These are phyloP conservation scores for Lasiurus borealis DNA, from an alignment of 2,113 vertebrate species.

Conservation along the genomic window DNA sequence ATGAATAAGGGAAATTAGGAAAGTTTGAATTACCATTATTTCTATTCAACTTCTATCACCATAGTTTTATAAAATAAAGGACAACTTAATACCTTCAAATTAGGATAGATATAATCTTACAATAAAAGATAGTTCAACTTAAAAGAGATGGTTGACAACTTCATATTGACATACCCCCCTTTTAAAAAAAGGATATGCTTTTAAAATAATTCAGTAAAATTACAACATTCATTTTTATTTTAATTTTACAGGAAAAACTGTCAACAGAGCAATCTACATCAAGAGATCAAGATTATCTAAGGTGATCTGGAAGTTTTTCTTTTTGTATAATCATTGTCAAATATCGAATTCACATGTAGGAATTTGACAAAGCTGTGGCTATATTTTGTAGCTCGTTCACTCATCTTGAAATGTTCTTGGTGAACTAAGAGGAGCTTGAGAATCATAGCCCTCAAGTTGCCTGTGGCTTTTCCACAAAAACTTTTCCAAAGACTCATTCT, in stretches of 20 bases:
- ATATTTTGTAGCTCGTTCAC: neutral
- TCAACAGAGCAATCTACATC: neutral
- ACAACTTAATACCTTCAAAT: neutral
- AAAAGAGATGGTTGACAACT: constrained; percentile 31
- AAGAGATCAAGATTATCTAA: constrained; percentile 10
- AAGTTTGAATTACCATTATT: constrained; percentile 4
- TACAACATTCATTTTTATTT: constrained; percentile 35
- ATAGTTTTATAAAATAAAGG: constrained; percentile 47
- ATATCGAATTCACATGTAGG: neutral
- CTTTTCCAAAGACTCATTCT: neutral
- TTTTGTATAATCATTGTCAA: neutral
- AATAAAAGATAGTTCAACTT: constrained; percentile 20
- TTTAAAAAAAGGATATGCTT: neutral
- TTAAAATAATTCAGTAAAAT: constrained; percentile 41
- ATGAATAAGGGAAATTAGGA: constrained; percentile 4
- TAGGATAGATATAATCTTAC: neutral
- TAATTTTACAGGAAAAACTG: constrained; percentile 3
- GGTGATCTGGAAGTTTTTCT: neutral
- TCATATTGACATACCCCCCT: neutral
- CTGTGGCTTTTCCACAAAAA: neutral
- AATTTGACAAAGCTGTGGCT: neutral
- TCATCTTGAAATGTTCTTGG: neutral
- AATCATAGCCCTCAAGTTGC: neutral
- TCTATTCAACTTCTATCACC: neutral
- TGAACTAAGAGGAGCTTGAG: neutral